phyloP scores from a whole-genome alignment of 2,888 invertebrate genomes.

The Microplitis manilae region DNA sequence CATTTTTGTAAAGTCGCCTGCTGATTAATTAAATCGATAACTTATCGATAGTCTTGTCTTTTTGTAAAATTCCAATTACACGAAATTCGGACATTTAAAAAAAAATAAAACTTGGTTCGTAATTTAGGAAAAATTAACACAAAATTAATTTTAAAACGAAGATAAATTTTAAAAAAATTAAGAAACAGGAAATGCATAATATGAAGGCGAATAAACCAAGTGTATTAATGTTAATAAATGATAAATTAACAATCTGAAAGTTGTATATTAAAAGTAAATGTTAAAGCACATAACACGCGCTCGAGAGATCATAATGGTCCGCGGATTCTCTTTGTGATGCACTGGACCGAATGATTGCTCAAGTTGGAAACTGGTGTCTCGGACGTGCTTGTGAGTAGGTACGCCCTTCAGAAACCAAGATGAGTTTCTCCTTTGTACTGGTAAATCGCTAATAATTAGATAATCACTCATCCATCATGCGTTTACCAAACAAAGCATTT shows the following conservation, averaged over 20 bases:
- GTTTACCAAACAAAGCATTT: neutral
- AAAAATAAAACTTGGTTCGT: too few relatives aligned
- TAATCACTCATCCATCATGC: slow-evolving; percentile 37
- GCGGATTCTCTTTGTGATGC: slow-evolving; percentile 67
- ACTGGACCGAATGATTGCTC: slow-evolving; percentile 69
- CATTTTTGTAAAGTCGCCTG: neutral
- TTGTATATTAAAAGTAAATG: slow-evolving; percentile 26
- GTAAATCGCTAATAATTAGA: slow-evolving; percentile 41
- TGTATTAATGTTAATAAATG: neutral
- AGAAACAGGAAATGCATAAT: too few relatives aligned
- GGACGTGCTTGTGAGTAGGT: slow-evolving; percentile 55
- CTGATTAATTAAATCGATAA: slow-evolving; percentile 17
- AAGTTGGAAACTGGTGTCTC: slow-evolving; percentile 67
- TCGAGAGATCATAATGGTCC: slow-evolving; percentile 53
- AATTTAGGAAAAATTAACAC: too few relatives aligned
- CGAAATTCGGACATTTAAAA: too few relatives aligned
- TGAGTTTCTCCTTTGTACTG: slow-evolving; percentile 42
- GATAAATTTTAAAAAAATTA: too few relatives aligned
- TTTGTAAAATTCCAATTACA: neutral
- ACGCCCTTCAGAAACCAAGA: slow-evolving; percentile 45
- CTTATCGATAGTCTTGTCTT: neutral
- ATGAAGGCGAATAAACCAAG: neutral
- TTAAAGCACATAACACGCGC: slow-evolving; percentile 56
- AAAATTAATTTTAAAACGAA: too few relatives aligned
- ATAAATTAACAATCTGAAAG: slow-evolving; percentile 2